These are phyloP conservation scores for Coelopa pilipes DNA, from an alignment of 2,888 invertebrate genomes.

Conservation along the genomic window DNA sequence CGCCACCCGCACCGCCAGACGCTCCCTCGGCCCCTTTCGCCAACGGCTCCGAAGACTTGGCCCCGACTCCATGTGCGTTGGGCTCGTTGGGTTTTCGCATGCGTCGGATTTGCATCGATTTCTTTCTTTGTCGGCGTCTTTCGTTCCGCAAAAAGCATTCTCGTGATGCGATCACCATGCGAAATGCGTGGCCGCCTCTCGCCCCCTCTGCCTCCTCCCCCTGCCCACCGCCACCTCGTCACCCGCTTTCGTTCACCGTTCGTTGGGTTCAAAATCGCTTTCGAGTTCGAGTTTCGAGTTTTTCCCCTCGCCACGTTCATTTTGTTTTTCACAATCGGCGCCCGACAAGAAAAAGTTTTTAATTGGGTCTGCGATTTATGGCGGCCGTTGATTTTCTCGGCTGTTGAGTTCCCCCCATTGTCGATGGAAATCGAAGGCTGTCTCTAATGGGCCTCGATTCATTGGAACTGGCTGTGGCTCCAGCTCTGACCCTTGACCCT, in stretches of 20 bases:
- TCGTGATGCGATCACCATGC: background rate
- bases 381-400: too few species aligned
- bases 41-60: background rate
- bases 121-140: background rate
- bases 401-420: too few species aligned
- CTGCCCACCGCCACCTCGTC: too few species aligned
- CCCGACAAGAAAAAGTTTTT: constrained; percentile 29
- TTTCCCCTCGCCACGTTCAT: background rate
- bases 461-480: too few species aligned
- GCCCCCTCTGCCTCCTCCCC: background rate
- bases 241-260: constrained; percentile 14
- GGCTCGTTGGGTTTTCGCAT: too few species aligned
- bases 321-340: constrained; percentile 26
- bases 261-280: constrained; percentile 19
- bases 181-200: constrained; percentile 8
- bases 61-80: background rate
- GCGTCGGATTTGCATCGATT: too few species aligned
- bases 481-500: too few species aligned
- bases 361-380: constrained; percentile 1
- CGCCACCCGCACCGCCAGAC: background rate
- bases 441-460: too few species aligned
- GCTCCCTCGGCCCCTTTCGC: background rate
- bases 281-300: constrained; percentile 16
- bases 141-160: background rate
- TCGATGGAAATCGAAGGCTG: background rate